Conservation (phyloP, 2,888 invertebrate species). For the Reticulitermes lucifugus region DNA sequence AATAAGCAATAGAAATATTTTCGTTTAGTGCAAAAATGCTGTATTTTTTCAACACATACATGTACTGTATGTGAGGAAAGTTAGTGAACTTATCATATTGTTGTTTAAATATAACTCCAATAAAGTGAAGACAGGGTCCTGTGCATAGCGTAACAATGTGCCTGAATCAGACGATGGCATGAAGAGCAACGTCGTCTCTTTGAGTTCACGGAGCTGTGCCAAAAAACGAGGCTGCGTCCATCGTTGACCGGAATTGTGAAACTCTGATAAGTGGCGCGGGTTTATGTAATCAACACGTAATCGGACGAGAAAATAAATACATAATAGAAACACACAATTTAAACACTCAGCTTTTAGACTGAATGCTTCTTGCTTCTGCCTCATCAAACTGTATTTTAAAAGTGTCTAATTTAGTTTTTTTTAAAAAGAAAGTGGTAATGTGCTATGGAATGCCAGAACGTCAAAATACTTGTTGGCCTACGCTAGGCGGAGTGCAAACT, state of each 20-base stretch:
- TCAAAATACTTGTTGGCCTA: neutral
- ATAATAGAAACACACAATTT: too few relatives aligned
- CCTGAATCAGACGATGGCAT: neutral
- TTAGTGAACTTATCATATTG: neutral
- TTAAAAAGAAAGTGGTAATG: neutral
- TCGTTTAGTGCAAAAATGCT: neutral
- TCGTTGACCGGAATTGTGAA: neutral
- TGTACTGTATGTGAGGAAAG: neutral
- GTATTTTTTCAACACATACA: neutral
- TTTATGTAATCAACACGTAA: too few relatives aligned
- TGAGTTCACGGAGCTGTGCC: neutral
- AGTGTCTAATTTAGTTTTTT: neutral
- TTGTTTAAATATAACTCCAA: neutral
- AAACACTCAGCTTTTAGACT: neutral
- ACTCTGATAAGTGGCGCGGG: neutral
- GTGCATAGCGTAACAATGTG: constrained; percentile 2
- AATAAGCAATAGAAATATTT: neutral
- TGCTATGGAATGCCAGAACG: neutral
- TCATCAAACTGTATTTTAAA: neutral
- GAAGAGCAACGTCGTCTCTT: neutral
- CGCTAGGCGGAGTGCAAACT: neutral
- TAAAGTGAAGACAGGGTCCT: neutral
- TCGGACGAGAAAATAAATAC: too few relatives aligned
- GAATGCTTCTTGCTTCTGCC: neutral
- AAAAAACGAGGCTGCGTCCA: neutral